A percentile compares a stretch with the other conserved stretches of the same genome.
These are phyloP conservation scores for Trachymyrmex cornetzi DNA, from an alignment of 1,140 invertebrate genomes.

Conservation along the genomic window DNA sequence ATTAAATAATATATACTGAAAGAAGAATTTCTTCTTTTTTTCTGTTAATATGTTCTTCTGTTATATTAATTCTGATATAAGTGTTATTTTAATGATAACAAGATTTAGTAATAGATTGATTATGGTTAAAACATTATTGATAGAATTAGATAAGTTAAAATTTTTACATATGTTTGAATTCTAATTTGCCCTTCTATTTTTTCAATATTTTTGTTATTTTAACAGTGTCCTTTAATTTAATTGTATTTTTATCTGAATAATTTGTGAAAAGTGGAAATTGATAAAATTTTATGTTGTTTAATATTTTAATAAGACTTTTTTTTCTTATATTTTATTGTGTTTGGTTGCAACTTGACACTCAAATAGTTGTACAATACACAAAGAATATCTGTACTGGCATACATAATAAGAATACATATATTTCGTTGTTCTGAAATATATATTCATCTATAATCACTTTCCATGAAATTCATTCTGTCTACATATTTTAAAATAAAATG, in stretches of 20 bases:
- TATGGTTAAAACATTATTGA: background rate
- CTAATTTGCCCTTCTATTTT: background rate
- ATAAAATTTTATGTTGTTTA: background rate
- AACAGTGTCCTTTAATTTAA: no score
- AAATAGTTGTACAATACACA: background rate
- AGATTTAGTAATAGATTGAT: background rate
- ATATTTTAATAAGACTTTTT: background rate
- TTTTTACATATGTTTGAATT: background rate
- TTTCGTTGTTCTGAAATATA: background rate
- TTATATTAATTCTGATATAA: background rate
- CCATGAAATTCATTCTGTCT: background rate
- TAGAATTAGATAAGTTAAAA: background rate
- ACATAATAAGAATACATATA: background rate
- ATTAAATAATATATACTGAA: no score
- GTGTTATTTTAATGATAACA: background rate
- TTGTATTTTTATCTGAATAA: background rate
- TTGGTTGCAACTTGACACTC: background rate
- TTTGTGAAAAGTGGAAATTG: background rate
- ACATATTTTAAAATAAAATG: conserved; percentile 3
- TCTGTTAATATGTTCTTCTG: background rate
- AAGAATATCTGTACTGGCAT: background rate
- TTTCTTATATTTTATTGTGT: background rate
- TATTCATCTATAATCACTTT: background rate
- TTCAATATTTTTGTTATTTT: no score
- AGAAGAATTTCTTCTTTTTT: no score